Evolutionary conservation across 2,888 invertebrate species (phyloP).

Genomic region (Brenthis ino): DNA sequence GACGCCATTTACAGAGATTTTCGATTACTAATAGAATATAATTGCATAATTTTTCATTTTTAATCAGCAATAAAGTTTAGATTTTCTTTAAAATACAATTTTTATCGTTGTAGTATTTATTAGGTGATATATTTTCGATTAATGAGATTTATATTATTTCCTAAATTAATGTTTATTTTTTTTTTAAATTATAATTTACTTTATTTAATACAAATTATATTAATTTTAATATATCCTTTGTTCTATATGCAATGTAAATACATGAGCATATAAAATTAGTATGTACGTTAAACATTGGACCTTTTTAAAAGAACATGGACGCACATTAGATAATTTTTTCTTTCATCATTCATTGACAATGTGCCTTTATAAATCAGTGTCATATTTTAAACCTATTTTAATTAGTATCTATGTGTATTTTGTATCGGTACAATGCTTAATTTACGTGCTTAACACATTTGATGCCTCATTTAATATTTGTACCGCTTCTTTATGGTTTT

Average conservation of each 20-base stretch:
- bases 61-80: constrained; percentile 22
- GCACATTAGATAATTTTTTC: constrained; percentile 17
- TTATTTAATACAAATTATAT: constrained; percentile 16
- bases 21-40: background rate
- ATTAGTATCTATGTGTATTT: constrained; percentile 6
- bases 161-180: constrained; percentile 27
- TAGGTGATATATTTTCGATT: constrained; percentile 17
- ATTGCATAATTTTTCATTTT: constrained; percentile 10
- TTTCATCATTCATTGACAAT: constrained; percentile 13
- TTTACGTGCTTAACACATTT: constrained; percentile 11
- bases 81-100: constrained; percentile 3
- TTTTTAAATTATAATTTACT: constrained; percentile 21
- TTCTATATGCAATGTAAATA: constrained; percentile 12
- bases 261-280: constrained; percentile 10
- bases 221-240: constrained; percentile 11
- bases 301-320: constrained; percentile 8
- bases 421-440: constrained; percentile 18
- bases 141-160: constrained; percentile 29
- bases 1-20: background rate
- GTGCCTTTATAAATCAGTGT: constrained; percentile 19
- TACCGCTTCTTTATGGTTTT: background rate
- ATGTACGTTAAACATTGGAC: constrained; percentile 19
- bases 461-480: background rate
- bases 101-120: constrained; percentile 1
- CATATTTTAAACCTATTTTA: constrained; percentile 8